phyloP scores from a whole-genome alignment of 2,797 vertebrate genomes.

The Nannoperca australis region DNA sequence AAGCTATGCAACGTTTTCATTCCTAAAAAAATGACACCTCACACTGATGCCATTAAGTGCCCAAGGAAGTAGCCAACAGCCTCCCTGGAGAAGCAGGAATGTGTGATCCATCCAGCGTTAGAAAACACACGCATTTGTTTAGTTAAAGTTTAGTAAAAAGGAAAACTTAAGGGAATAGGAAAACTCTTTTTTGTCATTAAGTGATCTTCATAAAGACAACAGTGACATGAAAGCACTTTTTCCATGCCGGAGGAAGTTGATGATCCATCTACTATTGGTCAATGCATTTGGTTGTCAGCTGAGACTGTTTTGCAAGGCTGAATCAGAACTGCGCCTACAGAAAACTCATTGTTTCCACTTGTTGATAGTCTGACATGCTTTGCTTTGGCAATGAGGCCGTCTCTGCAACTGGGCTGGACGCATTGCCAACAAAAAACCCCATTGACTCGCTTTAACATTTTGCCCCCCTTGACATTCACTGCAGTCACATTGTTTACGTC shows the following conservation, averaged over 20 bases:
- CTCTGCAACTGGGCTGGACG: constrained; percentile 42
- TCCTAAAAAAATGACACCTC: background rate
- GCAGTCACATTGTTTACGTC: constrained; percentile 55
- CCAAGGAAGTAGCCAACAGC: background rate
- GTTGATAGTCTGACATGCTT: constrained; percentile 65
- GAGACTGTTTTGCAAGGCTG: constrained; percentile 41
- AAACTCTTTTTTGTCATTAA: no score
- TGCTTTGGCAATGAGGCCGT: constrained; percentile 58
- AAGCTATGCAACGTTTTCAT: background rate
- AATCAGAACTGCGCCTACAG: constrained; percentile 55
- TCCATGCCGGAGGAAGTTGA: constrained; percentile 1
- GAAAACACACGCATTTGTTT: background rate
- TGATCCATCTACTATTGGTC: constrained; percentile 21
- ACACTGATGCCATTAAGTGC: background rate
- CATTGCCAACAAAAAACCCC: constrained; percentile 68
- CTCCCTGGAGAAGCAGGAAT: background rate
- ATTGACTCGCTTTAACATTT: constrained; percentile 64
- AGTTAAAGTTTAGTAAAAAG: background rate
- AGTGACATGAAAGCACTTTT: background rate
- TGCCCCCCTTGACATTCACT: constrained; percentile 52
- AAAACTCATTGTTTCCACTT: constrained; percentile 69
- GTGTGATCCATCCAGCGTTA: background rate
- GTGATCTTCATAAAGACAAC: background rate
- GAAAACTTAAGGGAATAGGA: background rate
- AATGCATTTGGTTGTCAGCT: constrained; percentile 39